phyloP scores from a whole-genome alignment of 1,140 invertebrate genomes.

The Xylocopa sonorina region DNA sequence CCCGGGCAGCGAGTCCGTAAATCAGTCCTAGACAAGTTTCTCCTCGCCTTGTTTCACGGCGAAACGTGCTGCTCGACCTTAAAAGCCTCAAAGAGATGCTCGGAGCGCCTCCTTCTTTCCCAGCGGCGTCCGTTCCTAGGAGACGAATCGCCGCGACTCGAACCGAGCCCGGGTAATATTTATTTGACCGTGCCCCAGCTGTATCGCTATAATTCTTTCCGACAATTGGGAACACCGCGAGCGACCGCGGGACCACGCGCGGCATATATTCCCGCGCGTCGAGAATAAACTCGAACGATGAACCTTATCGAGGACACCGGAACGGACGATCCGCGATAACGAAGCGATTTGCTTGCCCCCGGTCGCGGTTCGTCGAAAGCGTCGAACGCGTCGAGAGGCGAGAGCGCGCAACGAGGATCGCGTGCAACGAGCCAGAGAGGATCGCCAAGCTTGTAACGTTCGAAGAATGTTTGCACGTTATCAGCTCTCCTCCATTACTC shows the following conservation, averaged over 20 bases:
- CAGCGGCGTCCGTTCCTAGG: neutral
- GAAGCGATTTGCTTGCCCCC: no score
- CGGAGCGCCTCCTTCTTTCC: neutral
- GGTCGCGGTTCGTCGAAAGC: no score
- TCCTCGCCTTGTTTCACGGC: slow-evolving; percentile 70
- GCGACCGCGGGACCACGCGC: no score
- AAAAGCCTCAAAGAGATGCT: slow-evolving; percentile 55
- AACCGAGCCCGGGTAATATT: slow-evolving; percentile 19
- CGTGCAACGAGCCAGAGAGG: slow-evolving; percentile 51
- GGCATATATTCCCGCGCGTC: neutral
- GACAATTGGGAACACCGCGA: slow-evolving; percentile 2
- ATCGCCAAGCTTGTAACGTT: slow-evolving; percentile 16
- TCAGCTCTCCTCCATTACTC: slow-evolving; percentile 52
- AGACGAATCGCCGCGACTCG: slow-evolving; percentile 42
- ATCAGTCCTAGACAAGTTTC: slow-evolving; percentile 74
- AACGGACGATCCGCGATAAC: neutral
- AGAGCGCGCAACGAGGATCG: no score
- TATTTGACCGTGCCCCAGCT: slow-evolving; percentile 12
- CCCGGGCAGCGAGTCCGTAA: slow-evolving; percentile 74
- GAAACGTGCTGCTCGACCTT: slow-evolving; percentile 55
- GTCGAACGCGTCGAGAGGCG: no score
- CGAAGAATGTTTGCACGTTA: slow-evolving; percentile 48
- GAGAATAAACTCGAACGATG: neutral
- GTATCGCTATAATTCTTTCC: slow-evolving; percentile 13
- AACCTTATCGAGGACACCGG: no score